Evolutionary conservation across 2,888 invertebrate genomes (phyloP).

Genomic region (Pollenia amentaria): DNA sequence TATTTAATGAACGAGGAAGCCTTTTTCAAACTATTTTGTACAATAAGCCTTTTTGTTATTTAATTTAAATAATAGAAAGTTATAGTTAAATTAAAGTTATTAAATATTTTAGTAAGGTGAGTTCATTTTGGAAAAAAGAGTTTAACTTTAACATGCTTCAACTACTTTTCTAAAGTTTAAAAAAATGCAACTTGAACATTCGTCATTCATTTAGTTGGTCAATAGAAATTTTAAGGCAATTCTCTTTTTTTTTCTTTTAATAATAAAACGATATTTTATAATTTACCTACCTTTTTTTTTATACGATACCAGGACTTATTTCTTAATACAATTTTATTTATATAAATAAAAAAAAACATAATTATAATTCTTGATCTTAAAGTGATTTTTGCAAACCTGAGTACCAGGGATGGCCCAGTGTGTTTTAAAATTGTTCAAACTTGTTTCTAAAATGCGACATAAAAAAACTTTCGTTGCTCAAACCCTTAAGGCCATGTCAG

Average conservation of each 20-base stretch:
- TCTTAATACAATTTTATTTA: not conserved
- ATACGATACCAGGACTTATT: not conserved
- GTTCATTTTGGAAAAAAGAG: conserved; percentile 24
- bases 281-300: conserved; percentile 57
- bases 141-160: conserved; percentile 62
- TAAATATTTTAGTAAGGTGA: conserved; percentile 5
- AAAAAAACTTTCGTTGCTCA: too few relatives aligned
- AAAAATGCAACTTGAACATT: conserved; percentile 55
- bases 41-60: not conserved
- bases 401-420: too few relatives aligned
- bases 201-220: conserved; percentile 43
- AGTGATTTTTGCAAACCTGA: too few relatives aligned
- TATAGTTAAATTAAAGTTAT: conserved; percentile 11
- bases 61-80: not conserved
- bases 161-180: conserved; percentile 52
- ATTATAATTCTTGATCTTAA: too few relatives aligned
- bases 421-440: too few relatives aligned
- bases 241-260: not conserved
- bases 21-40: conserved; percentile 19
- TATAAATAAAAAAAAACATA: too few relatives aligned
- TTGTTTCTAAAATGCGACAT: too few relatives aligned
- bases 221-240: not conserved
- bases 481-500: too few relatives aligned
- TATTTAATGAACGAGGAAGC: conserved; percentile 44
- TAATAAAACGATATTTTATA: not conserved